These are phyloP conservation scores for Marcusenius ussheri DNA, from an alignment of 2,113 vertebrate species.

Conservation along the genomic window DNA sequence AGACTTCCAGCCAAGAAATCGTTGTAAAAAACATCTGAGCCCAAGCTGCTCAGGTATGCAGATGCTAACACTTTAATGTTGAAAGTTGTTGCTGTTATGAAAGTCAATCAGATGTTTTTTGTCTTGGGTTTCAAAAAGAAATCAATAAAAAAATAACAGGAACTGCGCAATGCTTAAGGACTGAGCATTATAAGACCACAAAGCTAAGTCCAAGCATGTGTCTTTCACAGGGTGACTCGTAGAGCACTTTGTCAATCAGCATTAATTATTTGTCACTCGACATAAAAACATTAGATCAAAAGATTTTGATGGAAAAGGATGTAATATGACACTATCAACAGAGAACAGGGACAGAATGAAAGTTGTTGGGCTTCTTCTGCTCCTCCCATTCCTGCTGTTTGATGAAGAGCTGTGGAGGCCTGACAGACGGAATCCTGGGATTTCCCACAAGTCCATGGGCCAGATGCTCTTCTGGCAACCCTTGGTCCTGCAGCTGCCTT, in stretches of 20 bases:
- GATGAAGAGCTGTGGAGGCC: neutral
- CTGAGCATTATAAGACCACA: neutral
- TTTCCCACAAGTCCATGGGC: neutral
- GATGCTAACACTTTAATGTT: neutral
- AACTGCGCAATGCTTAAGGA: neutral
- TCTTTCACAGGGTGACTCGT: neutral
- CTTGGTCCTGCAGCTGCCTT: neutral
- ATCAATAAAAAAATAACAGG: neutral
- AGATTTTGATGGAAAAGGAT: neutral
- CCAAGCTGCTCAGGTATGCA: neutral
- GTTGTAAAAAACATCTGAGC: neutral
- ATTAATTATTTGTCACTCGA: neutral
- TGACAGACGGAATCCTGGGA: neutral
- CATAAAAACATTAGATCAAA: neutral
- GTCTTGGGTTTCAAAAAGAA: neutral
- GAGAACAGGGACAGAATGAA: neutral
- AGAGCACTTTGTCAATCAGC: neutral
- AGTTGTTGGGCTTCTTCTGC: neutral
- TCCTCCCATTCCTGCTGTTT: neutral
- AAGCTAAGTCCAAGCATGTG: neutral
- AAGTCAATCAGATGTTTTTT: neutral
- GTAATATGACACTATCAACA: neutral
- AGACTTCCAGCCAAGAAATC: neutral
- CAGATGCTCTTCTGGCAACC: neutral
- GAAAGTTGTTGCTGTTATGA: neutral